These are phyloP conservation scores for Argopecten irradians DNA, from an alignment of 1,140 invertebrate species.

Conservation along the genomic window DNA sequence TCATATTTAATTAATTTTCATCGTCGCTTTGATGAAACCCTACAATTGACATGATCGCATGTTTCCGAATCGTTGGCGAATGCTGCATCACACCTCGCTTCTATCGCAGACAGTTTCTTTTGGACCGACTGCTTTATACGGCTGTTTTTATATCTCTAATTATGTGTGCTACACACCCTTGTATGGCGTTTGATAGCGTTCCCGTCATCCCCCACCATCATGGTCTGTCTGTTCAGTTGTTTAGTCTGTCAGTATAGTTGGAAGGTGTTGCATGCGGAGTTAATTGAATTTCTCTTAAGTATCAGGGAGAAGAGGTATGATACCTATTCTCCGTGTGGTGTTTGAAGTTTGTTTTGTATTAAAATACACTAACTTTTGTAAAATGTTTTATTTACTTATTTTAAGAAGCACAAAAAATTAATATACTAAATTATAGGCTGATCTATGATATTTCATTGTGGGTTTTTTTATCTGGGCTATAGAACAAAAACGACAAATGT, in stretches of 20 bases:
- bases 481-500: too few relatives aligned
- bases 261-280: not conserved
- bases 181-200: not conserved
- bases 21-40: not conserved
- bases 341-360: not conserved
- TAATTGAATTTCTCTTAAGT: constrained; percentile 9
- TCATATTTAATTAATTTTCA: constrained; percentile 19
- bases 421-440: too few relatives aligned
- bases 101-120: constrained; percentile 16
- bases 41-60: not conserved
- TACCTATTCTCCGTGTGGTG: not conserved
- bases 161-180: not conserved
- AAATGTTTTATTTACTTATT: not conserved
- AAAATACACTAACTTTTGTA: not conserved
- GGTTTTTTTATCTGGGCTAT: too few relatives aligned
- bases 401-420: too few relatives aligned
- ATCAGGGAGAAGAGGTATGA: not conserved
- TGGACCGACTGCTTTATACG: not conserved
- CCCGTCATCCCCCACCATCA: not conserved
- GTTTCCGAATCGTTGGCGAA: not conserved
- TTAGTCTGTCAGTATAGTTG: not conserved
- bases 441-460: too few relatives aligned
- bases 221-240: not conserved
- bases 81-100: not conserved
- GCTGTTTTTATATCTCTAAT: constrained; percentile 11